Evolutionary conservation across 37 sponge, comb jelly and placozoan genomes (phyloP).

Genomic region (Chondrilla cf. caribensis): DNA sequence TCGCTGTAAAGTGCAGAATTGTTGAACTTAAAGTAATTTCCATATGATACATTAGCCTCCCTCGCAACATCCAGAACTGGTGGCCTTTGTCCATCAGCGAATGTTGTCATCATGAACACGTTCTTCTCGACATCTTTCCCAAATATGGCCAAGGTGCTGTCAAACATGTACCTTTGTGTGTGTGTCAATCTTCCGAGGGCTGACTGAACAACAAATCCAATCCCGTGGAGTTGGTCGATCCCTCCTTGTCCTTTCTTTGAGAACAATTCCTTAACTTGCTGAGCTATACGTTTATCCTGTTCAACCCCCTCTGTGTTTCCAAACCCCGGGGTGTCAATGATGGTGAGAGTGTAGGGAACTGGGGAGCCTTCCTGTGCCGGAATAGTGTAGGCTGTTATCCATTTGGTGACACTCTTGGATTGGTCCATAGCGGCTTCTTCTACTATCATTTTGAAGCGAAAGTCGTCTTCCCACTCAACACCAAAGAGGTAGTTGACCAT

Average conservation of each 20-base stretch:
- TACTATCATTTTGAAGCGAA: constrained; percentile 66
- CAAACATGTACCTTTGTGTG: constrained; percentile 54
- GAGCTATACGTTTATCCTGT: constrained; percentile 34
- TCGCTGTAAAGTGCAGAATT: neutral
- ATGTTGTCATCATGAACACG: constrained; percentile 77
- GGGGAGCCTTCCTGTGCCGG: neutral
- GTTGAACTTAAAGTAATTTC: constrained; percentile 1
- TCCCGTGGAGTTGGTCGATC: constrained; percentile 53
- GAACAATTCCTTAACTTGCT: constrained; percentile 53
- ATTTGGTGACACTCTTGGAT: constrained; percentile 37
- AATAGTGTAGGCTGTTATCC: constrained; percentile 66
- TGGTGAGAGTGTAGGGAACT: constrained; percentile 21
- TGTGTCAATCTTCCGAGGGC: constrained; percentile 51
- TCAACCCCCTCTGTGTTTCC: constrained; percentile 58
- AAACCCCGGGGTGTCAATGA: constrained; percentile 33
- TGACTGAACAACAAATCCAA: constrained; percentile 65
- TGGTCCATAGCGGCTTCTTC: constrained; percentile 39
- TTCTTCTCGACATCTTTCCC: constrained; percentile 16
- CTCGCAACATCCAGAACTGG: constrained; percentile 59
- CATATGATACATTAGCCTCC: neutral
- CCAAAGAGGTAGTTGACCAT: constrained; percentile 66
- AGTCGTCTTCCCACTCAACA: constrained; percentile 63
- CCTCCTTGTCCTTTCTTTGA: neutral
- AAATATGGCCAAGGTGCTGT: constrained; percentile 45
- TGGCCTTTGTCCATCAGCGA: constrained; percentile 67